Conservation (phyloP, 2,888 invertebrate genomes). For the Tipula vernalis region DNA sequence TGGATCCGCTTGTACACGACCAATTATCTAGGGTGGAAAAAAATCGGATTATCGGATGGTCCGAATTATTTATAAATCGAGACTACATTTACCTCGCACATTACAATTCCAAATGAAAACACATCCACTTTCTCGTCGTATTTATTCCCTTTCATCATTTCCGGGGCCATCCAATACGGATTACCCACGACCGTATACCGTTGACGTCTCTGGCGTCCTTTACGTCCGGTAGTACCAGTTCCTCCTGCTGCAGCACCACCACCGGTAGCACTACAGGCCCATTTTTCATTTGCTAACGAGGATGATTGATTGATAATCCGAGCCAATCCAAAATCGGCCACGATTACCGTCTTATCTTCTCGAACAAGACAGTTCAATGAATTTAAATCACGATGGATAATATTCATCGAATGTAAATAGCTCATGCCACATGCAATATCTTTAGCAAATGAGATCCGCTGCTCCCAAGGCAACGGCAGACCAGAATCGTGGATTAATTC, state of each 20-base stretch:
- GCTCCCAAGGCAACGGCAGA: conserved; percentile 62
- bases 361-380: conserved; percentile 89
- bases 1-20: conserved; percentile 88
- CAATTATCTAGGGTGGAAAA: conserved; percentile 59
- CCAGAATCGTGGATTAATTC: conserved; percentile 65
- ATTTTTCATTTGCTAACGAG: conserved; percentile 31
- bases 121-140: conserved; percentile 95
- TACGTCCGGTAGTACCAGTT: conserved; percentile 38
- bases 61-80: background rate
- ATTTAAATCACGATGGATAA: conserved; percentile 90
- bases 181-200: conserved; percentile 93
- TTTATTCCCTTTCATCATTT: conserved; percentile 94
- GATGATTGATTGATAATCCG: conserved; percentile 50
- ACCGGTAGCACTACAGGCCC: conserved; percentile 28
- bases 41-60: background rate
- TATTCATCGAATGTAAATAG: conserved; percentile 87
- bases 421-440: conserved; percentile 91
- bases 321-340: conserved; percentile 91
- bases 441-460: conserved; percentile 71
- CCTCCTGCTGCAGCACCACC: conserved; percentile 21
- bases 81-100: conserved; percentile 63
- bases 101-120: conserved; percentile 88
- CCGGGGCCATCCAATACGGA: conserved; percentile 98
- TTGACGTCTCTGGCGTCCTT: conserved; percentile 62
- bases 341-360: conserved; percentile 83